A percentile compares a stretch with the other conserved stretches of the same genome.
Conservation (phyloP, 2,888 invertebrate genomes). For the Ephialtes manifestator region DNA sequence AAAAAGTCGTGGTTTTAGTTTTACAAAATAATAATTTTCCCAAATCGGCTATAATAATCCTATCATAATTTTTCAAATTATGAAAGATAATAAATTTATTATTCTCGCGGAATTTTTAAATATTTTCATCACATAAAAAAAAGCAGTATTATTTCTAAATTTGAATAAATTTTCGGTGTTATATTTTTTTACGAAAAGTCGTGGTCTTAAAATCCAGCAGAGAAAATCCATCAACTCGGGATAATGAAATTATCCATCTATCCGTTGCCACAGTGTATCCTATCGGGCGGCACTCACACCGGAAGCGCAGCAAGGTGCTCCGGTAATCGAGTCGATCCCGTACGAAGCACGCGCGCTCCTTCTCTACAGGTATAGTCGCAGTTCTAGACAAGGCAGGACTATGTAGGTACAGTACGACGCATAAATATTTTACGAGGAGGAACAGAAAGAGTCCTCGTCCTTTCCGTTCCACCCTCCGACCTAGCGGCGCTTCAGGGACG, state of each 20-base stretch:
- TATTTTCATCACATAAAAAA: neutral
- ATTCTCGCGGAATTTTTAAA: neutral
- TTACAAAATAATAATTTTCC: too few species aligned
- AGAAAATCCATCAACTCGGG: neutral
- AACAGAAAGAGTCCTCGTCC: neutral
- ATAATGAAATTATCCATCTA: constrained; percentile 34
- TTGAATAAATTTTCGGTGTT: neutral
- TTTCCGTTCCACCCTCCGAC: neutral
- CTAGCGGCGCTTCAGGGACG: neutral
- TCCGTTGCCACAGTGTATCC: constrained; percentile 3
- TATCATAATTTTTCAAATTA: too few species aligned
- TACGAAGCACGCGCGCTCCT: constrained; percentile 40
- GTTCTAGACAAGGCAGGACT: neutral
- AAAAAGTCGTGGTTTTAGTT: too few species aligned
- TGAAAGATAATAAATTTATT: neutral
- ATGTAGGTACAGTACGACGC: constrained; percentile 2
- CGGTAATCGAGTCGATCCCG: constrained; percentile 58
- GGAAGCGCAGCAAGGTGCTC: constrained; percentile 47
- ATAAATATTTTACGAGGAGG: constrained; percentile 43
- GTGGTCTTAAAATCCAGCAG: neutral
- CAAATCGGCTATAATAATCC: too few species aligned
- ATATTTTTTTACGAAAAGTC: neutral
- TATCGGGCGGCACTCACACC: constrained; percentile 28
- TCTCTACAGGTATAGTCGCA: neutral
- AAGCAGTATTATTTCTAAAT: too few species aligned